These are phyloP conservation scores for Macropus fuliginosus DNA, from an alignment of 2,797 vertebrate genomes.

Conservation along the genomic window DNA sequence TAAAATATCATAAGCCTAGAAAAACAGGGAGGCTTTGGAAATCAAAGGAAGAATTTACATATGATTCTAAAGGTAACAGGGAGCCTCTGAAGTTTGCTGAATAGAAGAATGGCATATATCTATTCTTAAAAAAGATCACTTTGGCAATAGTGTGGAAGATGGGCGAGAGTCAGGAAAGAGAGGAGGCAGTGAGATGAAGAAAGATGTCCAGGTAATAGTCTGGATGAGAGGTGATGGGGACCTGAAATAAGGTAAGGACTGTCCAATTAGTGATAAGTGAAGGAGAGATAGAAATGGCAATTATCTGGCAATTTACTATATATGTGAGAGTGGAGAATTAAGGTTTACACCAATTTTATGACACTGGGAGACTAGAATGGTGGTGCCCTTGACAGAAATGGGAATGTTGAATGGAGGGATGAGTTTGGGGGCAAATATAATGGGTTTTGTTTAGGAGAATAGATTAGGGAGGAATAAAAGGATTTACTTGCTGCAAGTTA, in stretches of 20 bases:
- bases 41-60: background rate
- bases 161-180: background rate
- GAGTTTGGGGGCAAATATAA: background rate
- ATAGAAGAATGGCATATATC: background rate
- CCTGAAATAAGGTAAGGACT: background rate
- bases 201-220: background rate
- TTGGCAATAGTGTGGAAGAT: background rate
- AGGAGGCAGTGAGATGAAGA: background rate
- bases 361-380: background rate
- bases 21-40: background rate
- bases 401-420: background rate
- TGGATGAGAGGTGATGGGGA: background rate
- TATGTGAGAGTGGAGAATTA: background rate
- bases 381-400: background rate
- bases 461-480: background rate
- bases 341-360: background rate
- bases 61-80: background rate
- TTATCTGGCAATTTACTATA: background rate
- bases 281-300: background rate
- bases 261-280: background rate
- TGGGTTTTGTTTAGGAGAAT: background rate
- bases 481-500: background rate
- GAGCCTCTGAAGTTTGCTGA: background rate
- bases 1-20: background rate
- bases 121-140: background rate